Evolutionary conservation across 92 coral and sea anemone species (phyloP), one percentile per base, ranked within the genome.

Genomic region (Bergia sp.): DNA sequence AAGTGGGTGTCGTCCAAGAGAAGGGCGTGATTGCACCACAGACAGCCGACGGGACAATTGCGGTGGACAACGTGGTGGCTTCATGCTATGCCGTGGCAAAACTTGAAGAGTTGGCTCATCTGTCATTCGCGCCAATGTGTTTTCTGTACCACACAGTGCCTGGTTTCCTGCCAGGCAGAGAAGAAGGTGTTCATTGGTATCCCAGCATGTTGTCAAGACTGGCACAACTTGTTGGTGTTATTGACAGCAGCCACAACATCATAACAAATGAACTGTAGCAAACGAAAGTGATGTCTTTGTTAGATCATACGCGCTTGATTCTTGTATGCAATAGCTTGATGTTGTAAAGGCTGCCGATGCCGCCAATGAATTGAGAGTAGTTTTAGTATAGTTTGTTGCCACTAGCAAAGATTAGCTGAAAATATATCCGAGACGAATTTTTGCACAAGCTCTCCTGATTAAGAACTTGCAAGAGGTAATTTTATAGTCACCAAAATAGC

Each of bases 21-120:
- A 79, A 90, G 18, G 99, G 99, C 61, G 89, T 92, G 87, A 81
- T 96, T 11, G 99, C 99, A 1, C 99, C 99, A 1, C 83, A 95
- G 38, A 96, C 99, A 21, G 79, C 73, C 81, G 91, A 95, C 37
- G 99, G 99, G 1, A 96, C 93, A 36, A 79, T 96, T 13, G 82
- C 95, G 65, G 96, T 96, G 5, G 96, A 96, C 75, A 94, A 86
- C 50, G 98, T 95, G 0, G 85, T 92, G 57, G 95, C 96, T 1
- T 96, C 99, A 7, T 96, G 99, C 83, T 96, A 95, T 55, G 98
- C 99, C 21, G 85, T 89, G 80, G 82, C 94, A 44, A 83, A 82
- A 40, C 91, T 90, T 41, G 98, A 93, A 15, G 79, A 53, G n/a
- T 61, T 91, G 15, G 97, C 95, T 5, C 94, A 96, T 76, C 57